Evolutionary conservation across 2,113 vertebrate genomes (phyloP).

Genomic region (Halichoeres trimaculatus): DNA sequence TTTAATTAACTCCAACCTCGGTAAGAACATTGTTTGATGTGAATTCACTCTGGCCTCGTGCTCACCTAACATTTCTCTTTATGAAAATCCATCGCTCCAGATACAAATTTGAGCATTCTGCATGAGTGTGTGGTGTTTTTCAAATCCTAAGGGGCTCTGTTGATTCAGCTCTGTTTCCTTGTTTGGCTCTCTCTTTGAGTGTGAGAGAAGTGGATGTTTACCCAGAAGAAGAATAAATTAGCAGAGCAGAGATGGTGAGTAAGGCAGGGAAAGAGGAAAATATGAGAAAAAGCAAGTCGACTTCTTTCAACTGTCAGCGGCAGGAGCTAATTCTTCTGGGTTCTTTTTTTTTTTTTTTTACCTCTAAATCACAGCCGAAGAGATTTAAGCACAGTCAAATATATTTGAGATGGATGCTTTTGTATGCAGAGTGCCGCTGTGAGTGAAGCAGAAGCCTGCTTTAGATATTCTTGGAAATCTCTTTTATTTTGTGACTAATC

Average conservation of each 20-base stretch:
- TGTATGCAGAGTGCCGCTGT: background rate
- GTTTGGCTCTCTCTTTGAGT: slow-evolving; percentile 58
- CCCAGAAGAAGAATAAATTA: slow-evolving; percentile 58
- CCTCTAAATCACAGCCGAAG: background rate
- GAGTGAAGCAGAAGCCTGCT: slow-evolving; percentile 10
- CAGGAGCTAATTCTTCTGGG: slow-evolving; percentile 11
- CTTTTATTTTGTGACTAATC: slow-evolving; percentile 34
- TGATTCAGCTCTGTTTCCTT: slow-evolving; percentile 47
- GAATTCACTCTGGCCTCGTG: slow-evolving; percentile 12
- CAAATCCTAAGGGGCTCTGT: slow-evolving; percentile 41
- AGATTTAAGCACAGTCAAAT: slow-evolving; percentile 10
- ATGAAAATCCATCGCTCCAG: background rate
- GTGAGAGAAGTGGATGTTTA: slow-evolving; percentile 45
- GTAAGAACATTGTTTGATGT: background rate
- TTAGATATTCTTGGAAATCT: slow-evolving; percentile 25
- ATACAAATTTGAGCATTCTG: slow-evolving; percentile 32
- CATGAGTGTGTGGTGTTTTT: slow-evolving; percentile 32
- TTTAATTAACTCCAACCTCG: slow-evolving; percentile 47
- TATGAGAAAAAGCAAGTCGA: slow-evolving; percentile 7
- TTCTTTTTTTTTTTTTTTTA: background rate
- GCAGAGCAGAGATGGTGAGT: slow-evolving; percentile 7
- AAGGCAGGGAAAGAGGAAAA: background rate
- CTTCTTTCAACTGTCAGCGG: slow-evolving; percentile 16
- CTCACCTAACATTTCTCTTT: slow-evolving; percentile 19
- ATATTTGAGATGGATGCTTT: slow-evolving; percentile 13